Evolutionary conservation across 2,888 invertebrate genomes (phyloP).

Genomic region (Maniola hyperantus): DNA sequence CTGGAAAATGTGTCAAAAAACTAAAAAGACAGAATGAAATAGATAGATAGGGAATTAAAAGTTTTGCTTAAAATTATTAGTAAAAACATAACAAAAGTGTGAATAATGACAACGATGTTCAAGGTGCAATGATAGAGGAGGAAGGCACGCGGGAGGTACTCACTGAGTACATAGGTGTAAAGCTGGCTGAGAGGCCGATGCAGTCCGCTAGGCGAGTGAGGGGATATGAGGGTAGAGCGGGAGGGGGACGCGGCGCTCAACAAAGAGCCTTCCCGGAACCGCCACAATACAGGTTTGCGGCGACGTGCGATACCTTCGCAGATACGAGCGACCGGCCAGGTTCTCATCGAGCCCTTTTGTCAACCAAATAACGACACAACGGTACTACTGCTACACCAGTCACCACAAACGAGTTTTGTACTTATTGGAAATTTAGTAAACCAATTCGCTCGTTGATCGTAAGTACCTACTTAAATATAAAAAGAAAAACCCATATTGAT

Average conservation of each 20-base stretch:
- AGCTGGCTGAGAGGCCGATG: slow-evolving; percentile 36
- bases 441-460: slow-evolving; percentile 26
- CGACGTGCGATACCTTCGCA: slow-evolving; percentile 81
- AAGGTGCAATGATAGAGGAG: slow-evolving; percentile 42
- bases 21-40: no score
- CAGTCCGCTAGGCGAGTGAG: slow-evolving; percentile 34
- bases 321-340: slow-evolving; percentile 71
- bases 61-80: not conserved
- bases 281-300: slow-evolving; percentile 79
- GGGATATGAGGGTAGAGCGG: slow-evolving; percentile 49
- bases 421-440: slow-evolving; percentile 38
- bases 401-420: slow-evolving; percentile 39
- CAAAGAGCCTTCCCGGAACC: slow-evolving; percentile 81
- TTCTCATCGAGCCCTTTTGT: slow-evolving; percentile 64
- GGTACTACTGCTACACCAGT: no score
- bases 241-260: slow-evolving; percentile 61
- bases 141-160: slow-evolving; percentile 43
- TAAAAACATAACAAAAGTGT: not conserved
- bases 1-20: no score
- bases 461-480: slow-evolving; percentile 9
- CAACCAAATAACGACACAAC: slow-evolving; percentile 61
- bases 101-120: slow-evolving; percentile 14
- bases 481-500: slow-evolving; percentile 28
- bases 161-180: slow-evolving; percentile 40
- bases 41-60: no score